Evolutionary conservation across 2,113 vertebrate species (phyloP), one percentile per base, ranked within the genome.

Genomic region (Gymnarchus niloticus): DNA sequence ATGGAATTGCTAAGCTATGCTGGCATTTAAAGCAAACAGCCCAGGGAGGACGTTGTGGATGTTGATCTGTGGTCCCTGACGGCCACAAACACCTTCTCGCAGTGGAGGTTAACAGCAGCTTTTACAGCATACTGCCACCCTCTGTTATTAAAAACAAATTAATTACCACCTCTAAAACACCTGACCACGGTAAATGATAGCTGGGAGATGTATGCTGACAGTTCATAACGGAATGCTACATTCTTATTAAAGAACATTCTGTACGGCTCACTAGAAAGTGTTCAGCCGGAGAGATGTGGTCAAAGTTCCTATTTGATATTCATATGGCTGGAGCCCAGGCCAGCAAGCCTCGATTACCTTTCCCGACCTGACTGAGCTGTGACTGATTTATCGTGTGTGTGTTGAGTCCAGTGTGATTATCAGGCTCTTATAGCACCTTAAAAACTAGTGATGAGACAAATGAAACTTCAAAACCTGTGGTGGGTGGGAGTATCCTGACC

Each of bases 221-320:
- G 65, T 19, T 73, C 1, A 14, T 73, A 73, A 73, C 19, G 2
- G 28, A 41, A 73, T 19, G 65, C 17, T 73, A 19, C 33, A 19
- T 41, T 73, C 33, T 73, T 41, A 41, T 73, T 73, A 41, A 54
- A 54, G 52, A 54, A 41, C 65, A 19, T 73, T 41, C 65, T 41
- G 14, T 41, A 33, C 41, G 19, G 65, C 65, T 41, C 65, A 37
- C 65, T 73, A 33, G 65, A 73, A 73, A 73, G 19, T 73, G 65
- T 65, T 33, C 59, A 65, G n/a, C n/a, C 59, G 14, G 25, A 65
- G 59, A 12, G 59, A 12, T 65, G 59, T 41, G 28, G 65, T 73
- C 65, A 73, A 73, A 73, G 65, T 14, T 73, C 65, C 17, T 37
- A 73, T 73, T 73, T 37, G 65, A 73, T 73, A 73, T 33, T 73